These are phyloP conservation scores for Drepana falcataria DNA, from an alignment of 2,888 invertebrate genomes.

Conservation along the genomic window DNA sequence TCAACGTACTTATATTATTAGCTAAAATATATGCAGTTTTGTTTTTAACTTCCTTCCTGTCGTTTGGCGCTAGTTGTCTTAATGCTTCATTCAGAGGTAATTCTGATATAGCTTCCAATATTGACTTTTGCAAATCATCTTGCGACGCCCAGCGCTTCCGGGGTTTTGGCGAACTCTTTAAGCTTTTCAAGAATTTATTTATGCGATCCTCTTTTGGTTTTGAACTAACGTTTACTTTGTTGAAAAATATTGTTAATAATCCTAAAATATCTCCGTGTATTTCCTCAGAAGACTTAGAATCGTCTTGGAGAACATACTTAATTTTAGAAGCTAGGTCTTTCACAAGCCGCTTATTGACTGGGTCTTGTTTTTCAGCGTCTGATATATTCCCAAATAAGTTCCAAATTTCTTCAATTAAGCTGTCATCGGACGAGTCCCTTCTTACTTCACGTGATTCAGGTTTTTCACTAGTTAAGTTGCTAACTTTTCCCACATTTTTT, in stretches of 20 bases:
- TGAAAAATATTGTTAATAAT: slow-evolving; percentile 4
- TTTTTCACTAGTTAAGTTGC: neutral
- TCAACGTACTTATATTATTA: slow-evolving; percentile 9
- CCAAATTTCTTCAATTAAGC: neutral
- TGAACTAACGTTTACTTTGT: neutral
- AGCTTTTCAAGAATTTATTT: neutral
- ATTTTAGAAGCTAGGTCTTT: neutral
- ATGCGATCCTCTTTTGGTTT: neutral
- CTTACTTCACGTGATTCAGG: neutral
- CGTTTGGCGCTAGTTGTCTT: slow-evolving; percentile 6
- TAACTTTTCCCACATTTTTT: neutral
- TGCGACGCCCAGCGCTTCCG: neutral
- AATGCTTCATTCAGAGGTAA: slow-evolving; percentile 8
- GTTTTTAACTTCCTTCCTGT: slow-evolving; percentile 12
- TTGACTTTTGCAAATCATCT: slow-evolving; percentile 9
- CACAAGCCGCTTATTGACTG: neutral
- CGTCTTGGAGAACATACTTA: neutral
- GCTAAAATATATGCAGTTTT: slow-evolving; percentile 15
- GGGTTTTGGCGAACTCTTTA: neutral
- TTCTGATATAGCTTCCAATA: slow-evolving; percentile 12
- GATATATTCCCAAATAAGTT: neutral
- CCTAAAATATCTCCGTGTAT: neutral
- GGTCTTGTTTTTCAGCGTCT: neutral
- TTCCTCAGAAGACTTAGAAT: neutral
- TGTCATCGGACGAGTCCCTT: neutral